Evolutionary conservation across 2,888 invertebrate genomes (phyloP), one percentile per base, ranked within the genome.

Genomic region (Geotrupes spiniger): DNA sequence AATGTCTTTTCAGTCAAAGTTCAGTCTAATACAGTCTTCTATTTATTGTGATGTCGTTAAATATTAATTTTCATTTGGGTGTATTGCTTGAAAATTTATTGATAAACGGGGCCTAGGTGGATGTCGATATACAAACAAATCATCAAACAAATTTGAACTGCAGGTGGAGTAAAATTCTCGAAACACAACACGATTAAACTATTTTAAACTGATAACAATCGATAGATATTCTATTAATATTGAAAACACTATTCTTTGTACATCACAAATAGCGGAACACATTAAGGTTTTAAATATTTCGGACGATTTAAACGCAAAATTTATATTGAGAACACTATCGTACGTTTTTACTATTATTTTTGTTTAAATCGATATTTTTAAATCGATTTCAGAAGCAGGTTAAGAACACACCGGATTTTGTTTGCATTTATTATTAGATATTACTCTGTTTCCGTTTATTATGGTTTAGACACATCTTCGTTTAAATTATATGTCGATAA

Each of bases 1-100:
- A 44, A 42, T 31, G 31, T 46, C 46, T 43, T 16, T 33, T 50
- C 50, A 50, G 50, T 50, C 50, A 42, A 46, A 29, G 57, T 62
- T 70, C 70, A 70, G 70, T 69, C 69, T 67, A 60, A 59, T 61
- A 66, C 71, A 72, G 71, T 71, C 72, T 72, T 65, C 55, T 61
- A 60, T 56, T 64, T 63, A 53, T 37, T 28, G 38, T 48, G 48
- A 48, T 48, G 43, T 38, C 26, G 21, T 31, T 39, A 46, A 27
- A 3, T 46, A 36, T 25, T 46, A 31, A 27, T 10, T 9, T 42
- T 48, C 27, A 28, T 26, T 27, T 40, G 11, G 8, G 39, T 17
- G 33, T 31, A 33, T 43, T 36, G 31, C 26, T 33, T 43, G 17
- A 12, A 33, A 27, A 38, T 46, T 25, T 50, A 50, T 50, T 45